Evolutionary conservation across 2,797 vertebrate species (phyloP).

Genomic region (Hapalemur alaotrensis): DNA sequence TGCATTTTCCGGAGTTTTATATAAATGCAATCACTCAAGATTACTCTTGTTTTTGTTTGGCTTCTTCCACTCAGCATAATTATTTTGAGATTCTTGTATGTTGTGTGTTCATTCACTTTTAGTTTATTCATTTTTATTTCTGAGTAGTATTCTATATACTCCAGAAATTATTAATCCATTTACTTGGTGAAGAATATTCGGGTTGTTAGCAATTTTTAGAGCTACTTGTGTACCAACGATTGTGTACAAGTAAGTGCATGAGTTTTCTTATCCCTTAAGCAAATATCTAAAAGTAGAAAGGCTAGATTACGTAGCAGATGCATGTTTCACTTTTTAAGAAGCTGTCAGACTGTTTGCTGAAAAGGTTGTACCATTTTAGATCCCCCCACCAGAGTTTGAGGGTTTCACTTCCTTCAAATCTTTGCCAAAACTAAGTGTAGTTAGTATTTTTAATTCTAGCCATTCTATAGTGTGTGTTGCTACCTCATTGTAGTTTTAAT

Average conservation of each 20-base stretch:
- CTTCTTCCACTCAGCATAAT: not conserved
- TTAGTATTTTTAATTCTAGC: not conserved
- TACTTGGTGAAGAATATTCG: not conserved
- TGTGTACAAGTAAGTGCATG: not conserved
- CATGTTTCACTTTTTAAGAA: not conserved
- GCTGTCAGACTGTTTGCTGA: not conserved
- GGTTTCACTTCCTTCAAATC: not conserved
- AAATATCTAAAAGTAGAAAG: not conserved
- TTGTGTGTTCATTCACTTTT: not conserved
- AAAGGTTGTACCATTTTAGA: not conserved
- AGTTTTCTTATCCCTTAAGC: not conserved
- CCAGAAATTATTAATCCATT: not conserved
- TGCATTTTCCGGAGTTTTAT: not conserved
- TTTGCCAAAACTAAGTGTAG: not conserved
- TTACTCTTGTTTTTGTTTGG: not conserved
- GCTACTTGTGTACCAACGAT: not conserved
- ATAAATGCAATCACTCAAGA: not conserved
- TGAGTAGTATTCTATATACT: not conserved
- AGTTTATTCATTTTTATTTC: not conserved
- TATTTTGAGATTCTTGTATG: not conserved
- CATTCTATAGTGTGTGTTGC: not conserved
- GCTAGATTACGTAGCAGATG: not conserved
- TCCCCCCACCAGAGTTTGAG: accelerated
- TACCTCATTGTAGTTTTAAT: not conserved
- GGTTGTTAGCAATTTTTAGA: not conserved